Percentiles rank a stretch among this genome's conserved stretches.
Evolutionary conservation across 2,113 vertebrate species (phyloP).

Genomic region (Coreoperca whiteheadi): DNA sequence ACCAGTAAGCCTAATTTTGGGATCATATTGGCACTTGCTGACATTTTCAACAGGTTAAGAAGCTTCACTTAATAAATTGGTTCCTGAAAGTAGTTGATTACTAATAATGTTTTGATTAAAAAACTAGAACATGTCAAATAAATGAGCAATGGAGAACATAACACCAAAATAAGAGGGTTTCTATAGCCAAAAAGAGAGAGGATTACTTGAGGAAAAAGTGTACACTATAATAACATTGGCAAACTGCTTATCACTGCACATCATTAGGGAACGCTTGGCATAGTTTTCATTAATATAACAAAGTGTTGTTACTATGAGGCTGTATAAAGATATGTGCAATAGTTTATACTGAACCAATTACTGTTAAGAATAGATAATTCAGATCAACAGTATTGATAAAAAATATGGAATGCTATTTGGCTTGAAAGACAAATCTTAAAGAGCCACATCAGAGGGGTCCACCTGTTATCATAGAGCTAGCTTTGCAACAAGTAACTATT

Average conservation of each 20-base stretch:
- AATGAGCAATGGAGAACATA: neutral
- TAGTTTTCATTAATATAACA: neutral
- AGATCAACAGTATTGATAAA: neutral
- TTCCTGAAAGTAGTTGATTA: constrained; percentile 1
- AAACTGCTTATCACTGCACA: neutral
- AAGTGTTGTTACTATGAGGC: neutral
- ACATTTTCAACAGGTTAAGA: neutral
- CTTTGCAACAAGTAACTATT: no score
- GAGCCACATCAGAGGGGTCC: no score
- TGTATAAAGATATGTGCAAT: neutral
- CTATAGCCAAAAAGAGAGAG: neutral
- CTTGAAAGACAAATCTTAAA: neutral
- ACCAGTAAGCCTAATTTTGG: neutral
- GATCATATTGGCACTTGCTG: neutral
- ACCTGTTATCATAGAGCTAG: no score
- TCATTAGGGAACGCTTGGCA: neutral
- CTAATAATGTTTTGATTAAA: constrained; percentile 8
- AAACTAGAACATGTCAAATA: neutral
- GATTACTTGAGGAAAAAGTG: neutral
- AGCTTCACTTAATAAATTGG: neutral
- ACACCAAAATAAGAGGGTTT: neutral
- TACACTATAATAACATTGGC: neutral
- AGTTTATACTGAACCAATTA: neutral
- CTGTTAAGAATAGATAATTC: neutral
- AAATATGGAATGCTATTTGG: neutral